Evolutionary conservation across 1,140 invertebrate species (phyloP).

Genomic region (Bombus affinis): DNA sequence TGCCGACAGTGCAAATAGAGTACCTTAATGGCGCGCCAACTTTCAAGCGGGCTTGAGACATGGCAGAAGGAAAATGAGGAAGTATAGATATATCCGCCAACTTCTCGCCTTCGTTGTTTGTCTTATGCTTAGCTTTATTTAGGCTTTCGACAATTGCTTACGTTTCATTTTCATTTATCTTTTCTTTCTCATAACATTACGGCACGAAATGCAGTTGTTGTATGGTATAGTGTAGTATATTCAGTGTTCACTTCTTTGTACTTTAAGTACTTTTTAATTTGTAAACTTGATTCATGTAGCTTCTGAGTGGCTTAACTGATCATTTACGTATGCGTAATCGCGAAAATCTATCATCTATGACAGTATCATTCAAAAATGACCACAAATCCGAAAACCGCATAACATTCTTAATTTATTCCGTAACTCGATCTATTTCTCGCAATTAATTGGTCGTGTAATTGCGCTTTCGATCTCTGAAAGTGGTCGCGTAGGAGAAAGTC

Average conservation of each 20-base stretch:
- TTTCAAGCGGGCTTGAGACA: slow-evolving; percentile 61
- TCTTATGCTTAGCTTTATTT: slow-evolving; percentile 42
- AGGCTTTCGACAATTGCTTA: neutral
- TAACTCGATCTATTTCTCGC: neutral
- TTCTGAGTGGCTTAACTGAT: neutral
- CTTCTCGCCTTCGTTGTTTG: slow-evolving; percentile 48
- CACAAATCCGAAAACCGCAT: neutral
- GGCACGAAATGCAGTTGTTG: neutral
- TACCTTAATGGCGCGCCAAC: slow-evolving; percentile 73
- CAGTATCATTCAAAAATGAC: neutral
- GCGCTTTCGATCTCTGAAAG: neutral
- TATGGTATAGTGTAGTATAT: too few relatives aligned
- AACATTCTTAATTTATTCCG: neutral
- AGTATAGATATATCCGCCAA: slow-evolving; percentile 51
- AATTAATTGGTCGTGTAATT: slow-evolving; percentile 14
- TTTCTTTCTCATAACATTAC: too few relatives aligned
- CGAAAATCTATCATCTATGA: neutral
- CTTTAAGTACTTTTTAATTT: neutral
- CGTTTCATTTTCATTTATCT: neutral
- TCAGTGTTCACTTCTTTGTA: neutral
- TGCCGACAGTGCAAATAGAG: slow-evolving; percentile 75
- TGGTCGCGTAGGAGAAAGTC: neutral
- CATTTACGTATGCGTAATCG: neutral
- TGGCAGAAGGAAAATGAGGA: slow-evolving; percentile 54
- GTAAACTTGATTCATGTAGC: neutral